Conservation (phyloP, 2,888 invertebrate genomes). For the Scrobipalpa atriplicella region DNA sequence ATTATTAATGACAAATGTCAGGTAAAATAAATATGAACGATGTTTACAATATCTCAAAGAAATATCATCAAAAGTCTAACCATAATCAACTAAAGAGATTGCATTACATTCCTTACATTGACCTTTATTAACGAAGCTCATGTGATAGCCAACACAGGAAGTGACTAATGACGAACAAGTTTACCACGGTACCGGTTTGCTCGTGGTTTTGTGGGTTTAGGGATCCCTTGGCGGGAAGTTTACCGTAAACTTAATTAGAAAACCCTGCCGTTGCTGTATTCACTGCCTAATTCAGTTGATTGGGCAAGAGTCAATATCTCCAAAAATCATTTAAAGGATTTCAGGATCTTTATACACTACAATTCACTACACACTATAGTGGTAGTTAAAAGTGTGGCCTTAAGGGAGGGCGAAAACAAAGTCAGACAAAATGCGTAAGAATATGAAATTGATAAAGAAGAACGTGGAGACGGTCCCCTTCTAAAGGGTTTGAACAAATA, state of each 20-base stretch:
- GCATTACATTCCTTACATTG: constrained; percentile 1
- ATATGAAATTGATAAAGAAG: constrained; percentile 7
- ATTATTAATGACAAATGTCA: no score
- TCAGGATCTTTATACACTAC: no score
- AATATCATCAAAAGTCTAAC: neutral
- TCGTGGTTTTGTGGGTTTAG: constrained; percentile 9
- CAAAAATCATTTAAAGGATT: no score
- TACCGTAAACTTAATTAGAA: neutral
- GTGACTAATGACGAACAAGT: constrained; percentile 24
- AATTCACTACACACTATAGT: no score
- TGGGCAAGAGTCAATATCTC: no score
- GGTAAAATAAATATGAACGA: no score
- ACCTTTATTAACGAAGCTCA: constrained; percentile 19
- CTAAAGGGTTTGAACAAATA: constrained; percentile 1
- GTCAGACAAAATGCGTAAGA: neutral
- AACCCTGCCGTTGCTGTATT: neutral
- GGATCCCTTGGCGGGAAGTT: neutral
- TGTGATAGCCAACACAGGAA: constrained; percentile 22
- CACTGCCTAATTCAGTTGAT: neutral
- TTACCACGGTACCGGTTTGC: constrained; percentile 24
- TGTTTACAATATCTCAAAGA: no score
- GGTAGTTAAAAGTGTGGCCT: no score
- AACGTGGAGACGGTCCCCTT: constrained; percentile 4
- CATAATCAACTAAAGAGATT: neutral
- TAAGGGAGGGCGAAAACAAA: neutral